Evolutionary conservation across 2,888 invertebrate species (phyloP).

Genomic region (Tridacna crocea): DNA sequence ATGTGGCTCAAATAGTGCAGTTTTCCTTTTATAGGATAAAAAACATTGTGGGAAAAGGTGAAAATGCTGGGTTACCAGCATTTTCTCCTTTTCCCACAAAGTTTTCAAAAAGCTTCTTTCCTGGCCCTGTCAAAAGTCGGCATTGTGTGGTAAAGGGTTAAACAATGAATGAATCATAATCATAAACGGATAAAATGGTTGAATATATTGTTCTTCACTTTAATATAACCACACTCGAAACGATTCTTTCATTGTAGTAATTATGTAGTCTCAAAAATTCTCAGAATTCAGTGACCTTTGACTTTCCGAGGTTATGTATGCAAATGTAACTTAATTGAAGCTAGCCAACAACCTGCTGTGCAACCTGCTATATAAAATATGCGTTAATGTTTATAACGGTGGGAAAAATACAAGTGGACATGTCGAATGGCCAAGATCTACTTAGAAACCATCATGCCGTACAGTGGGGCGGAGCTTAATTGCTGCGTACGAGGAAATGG

Average conservation of each 20-base stretch:
- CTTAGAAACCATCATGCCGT: neutral
- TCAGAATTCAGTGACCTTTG: conserved; percentile 11
- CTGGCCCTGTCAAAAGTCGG: neutral
- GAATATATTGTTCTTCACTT: too few species aligned
- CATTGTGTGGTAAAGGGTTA: neutral
- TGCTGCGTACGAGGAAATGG: neutral
- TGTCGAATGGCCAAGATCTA: neutral
- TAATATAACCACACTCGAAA: too few species aligned
- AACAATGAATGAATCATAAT: neutral
- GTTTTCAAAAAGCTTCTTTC: neutral
- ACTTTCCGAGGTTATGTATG: conserved; percentile 3
- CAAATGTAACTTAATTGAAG: conserved; percentile 19
- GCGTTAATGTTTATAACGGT: conserved; percentile 27
- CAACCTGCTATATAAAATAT: conserved; percentile 14
- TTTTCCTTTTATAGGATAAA: neutral
- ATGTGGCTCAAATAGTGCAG: neutral
- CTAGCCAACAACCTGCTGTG: conserved; percentile 13
- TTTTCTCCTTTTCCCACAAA: neutral
- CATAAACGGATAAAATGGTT: too few species aligned
- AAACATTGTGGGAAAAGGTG: neutral
- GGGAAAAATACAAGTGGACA: conserved; percentile 16
- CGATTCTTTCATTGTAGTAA: too few species aligned
- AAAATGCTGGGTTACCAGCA: neutral
- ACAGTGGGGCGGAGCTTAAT: neutral
- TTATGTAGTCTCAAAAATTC: neutral